These are phyloP conservation scores for Asteroscopus sphinx DNA, from an alignment of 2,888 invertebrate species.

Conservation along the genomic window DNA sequence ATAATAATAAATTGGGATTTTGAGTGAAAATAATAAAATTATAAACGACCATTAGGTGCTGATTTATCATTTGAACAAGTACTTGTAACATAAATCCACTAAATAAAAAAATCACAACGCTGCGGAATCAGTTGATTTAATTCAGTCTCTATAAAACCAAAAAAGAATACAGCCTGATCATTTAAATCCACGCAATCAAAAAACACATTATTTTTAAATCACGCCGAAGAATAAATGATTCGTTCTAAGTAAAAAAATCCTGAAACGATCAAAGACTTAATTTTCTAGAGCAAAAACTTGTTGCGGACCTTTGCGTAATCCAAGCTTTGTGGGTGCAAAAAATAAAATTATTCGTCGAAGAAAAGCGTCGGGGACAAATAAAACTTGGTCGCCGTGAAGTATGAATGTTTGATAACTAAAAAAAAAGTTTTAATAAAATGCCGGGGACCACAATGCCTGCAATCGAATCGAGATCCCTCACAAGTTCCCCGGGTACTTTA, in stretches of 20 bases:
- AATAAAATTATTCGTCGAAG: conserved; percentile 43
- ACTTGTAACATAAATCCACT: too few relatives aligned
- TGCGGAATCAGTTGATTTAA: too few relatives aligned
- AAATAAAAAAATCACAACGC: too few relatives aligned
- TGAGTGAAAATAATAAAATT: too few relatives aligned
- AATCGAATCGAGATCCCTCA: conserved; percentile 47
- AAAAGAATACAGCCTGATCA: background rate
- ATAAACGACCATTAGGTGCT: too few relatives aligned
- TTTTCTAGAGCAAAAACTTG: conserved; percentile 42
- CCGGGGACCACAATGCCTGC: conserved; percentile 44
- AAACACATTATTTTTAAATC: conserved; percentile 24
- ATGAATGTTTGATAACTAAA: conserved; percentile 55
- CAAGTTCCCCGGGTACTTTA: conserved; percentile 28
- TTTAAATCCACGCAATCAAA: conserved; percentile 18
- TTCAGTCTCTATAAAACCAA: too few relatives aligned
- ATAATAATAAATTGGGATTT: too few relatives aligned
- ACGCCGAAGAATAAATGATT: conserved; percentile 36
- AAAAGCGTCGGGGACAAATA: conserved; percentile 50
- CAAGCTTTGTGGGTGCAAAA: conserved; percentile 46
- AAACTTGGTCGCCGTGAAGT: conserved; percentile 52
- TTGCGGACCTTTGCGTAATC: conserved; percentile 42
- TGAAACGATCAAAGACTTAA: conserved; percentile 43
- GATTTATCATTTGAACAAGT: too few relatives aligned
- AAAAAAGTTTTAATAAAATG: conserved; percentile 58
- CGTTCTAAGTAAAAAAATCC: conserved; percentile 20